A percentile compares a stretch with the other conserved stretches of the same genome.
Conservation (phyloP, 2,888 invertebrate species). For the Dasypolia templi region DNA sequence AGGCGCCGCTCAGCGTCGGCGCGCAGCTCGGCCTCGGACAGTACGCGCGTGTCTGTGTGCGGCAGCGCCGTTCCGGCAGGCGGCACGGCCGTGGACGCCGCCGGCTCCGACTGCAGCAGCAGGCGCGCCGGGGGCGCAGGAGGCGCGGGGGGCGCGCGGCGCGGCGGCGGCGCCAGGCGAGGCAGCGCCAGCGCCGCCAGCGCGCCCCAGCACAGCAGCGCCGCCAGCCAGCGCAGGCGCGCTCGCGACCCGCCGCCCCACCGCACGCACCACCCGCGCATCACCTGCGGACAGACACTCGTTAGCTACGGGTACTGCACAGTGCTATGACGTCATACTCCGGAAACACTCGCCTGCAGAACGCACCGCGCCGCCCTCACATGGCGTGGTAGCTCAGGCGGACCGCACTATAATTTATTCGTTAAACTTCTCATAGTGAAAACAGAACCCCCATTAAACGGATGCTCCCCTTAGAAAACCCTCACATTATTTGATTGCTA, state of each 20-base stretch:
- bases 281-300: constrained; percentile 75
- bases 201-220: constrained; percentile 84
- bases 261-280: constrained; percentile 83
- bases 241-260: constrained; percentile 77
- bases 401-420: constrained; percentile 40
- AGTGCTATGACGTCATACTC: background rate
- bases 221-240: constrained; percentile 83
- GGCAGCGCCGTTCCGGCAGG: constrained; percentile 66
- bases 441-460: constrained; percentile 41
- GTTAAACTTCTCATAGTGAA: constrained; percentile 32
- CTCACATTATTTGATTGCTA: constrained; percentile 42
- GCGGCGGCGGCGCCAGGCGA: constrained; percentile 75
- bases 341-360: constrained; percentile 24
- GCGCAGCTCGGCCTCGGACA: constrained; percentile 93
- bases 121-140: constrained; percentile 69
- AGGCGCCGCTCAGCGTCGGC: constrained; percentile 94
- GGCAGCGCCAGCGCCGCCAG: constrained; percentile 81
- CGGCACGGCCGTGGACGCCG: constrained; percentile 68
- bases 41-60: constrained; percentile 80
- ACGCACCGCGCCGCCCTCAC: constrained; percentile 28
- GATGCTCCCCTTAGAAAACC: constrained; percentile 22
- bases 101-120: constrained; percentile 77
- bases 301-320: background rate
- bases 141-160: constrained; percentile 69
- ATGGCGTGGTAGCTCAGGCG: constrained; percentile 22